Base-by-base conservation (phyloP, 2,888 invertebrate species). In the Ferrisia virgata region DNA sequence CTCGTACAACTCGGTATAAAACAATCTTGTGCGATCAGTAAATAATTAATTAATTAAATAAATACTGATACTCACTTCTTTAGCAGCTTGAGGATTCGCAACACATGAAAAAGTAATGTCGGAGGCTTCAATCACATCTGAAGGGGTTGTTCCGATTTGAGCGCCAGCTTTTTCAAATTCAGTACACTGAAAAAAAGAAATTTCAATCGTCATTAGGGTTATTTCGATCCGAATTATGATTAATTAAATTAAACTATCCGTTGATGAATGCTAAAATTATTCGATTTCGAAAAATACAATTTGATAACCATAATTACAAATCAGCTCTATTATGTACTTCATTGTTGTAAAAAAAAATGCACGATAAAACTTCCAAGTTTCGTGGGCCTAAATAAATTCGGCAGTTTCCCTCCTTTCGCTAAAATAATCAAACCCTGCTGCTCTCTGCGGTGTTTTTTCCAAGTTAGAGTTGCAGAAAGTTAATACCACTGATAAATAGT, bases 21-120 rank as follows among this genome's bases (percentile, higher is more conserved):
- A 53, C 64, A 64, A n/a, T n/a, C n/a, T n/a, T 31, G 33, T 31
- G 2, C 28, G 8, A 22, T 6, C 28, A 72, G 15, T 31, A n/a
- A 31, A 31, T 31, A 31, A 11, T 11, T 15, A 28, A 72, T 3
- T 31, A 31, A 13, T 11, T 13, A 53, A 53, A 53, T 2, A 8
- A 22, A 53, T 4, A 43, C 76, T 13, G 11, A 5, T 25, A 89
- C 91, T 91, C 90, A 97, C 97, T 91, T 97, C 96, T 91, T 96
- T 97, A 84, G 96, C 96, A 84, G 96, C 96, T 87, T 94, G 93
- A 2, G 97, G 96, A 90, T 98, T 97, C 0, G 97, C 93, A 15
- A 98, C 96, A 88, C 98, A 98, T 11, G 95, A 96, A 89, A 98
- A 98, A 82, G 96, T 97, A 86, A 98, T 95, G 89, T 98, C 98